Evolutionary conservation across 1,140 invertebrate species (phyloP).

Genomic region (Zelostemma sp.): DNA sequence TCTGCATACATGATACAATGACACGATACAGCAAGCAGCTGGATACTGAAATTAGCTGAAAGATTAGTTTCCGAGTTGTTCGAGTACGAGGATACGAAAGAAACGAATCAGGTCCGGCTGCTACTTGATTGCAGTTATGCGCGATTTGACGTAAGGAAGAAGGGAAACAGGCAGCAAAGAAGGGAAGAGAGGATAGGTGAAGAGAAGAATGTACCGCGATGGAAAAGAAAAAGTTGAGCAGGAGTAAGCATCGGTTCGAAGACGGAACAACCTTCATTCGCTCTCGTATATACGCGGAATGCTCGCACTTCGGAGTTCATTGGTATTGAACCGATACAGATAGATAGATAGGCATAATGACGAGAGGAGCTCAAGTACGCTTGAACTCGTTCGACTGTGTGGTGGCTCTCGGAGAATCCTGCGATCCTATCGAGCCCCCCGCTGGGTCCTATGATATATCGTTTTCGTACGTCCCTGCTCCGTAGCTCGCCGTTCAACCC

Average conservation of each 20-base stretch:
- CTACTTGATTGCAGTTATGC: slow-evolving; percentile 48
- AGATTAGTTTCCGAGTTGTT: slow-evolving; percentile 39
- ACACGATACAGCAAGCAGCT: slow-evolving; percentile 13
- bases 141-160: slow-evolving; percentile 31
- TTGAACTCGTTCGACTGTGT: slow-evolving; percentile 27
- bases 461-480: slow-evolving; percentile 61
- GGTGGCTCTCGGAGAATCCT: slow-evolving; percentile 53
- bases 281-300: slow-evolving; percentile 13
- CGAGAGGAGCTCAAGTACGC: slow-evolving; percentile 42
- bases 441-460: slow-evolving; percentile 65
- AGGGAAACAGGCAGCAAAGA: slow-evolving; percentile 6
- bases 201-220: slow-evolving; percentile 10
- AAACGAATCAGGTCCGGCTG: slow-evolving; percentile 13
- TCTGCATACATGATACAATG: neutral
- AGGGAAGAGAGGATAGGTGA: neutral
- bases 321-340: slow-evolving; percentile 58
- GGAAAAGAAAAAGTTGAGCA: slow-evolving; percentile 18
- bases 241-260: slow-evolving; percentile 30
- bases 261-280: slow-evolving; percentile 21
- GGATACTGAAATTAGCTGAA: slow-evolving; percentile 28
- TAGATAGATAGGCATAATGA: slow-evolving; percentile 61
- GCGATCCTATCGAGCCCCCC: slow-evolving; percentile 55
- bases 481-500: slow-evolving; percentile 46
- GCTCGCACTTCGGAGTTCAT: slow-evolving; percentile 34
- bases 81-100: slow-evolving; percentile 28